Percentiles rank a stretch among this genome's conserved stretches.
Evolutionary conservation across 2,888 invertebrate genomes (phyloP).

Genomic region (Phorcus lineatus): DNA sequence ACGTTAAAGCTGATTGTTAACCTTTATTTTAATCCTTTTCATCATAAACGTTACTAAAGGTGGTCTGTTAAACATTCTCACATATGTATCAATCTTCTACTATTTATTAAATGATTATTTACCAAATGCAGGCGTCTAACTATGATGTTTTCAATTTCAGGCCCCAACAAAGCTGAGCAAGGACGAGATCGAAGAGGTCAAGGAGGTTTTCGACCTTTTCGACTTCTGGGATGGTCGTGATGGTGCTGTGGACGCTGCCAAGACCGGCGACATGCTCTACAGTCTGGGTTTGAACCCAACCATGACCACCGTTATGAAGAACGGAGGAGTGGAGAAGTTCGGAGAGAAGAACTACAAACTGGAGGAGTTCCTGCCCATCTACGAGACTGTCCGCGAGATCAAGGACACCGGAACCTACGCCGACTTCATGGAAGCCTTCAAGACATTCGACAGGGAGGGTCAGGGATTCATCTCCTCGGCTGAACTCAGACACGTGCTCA

Average conservation of each 20-base stretch:
- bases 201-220: constrained; percentile 70
- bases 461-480: constrained; percentile 97
- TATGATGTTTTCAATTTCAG: no score
- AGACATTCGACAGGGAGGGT: constrained; percentile 99
- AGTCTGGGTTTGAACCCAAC: constrained; percentile 98
- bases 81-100: no score
- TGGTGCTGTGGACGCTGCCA: constrained; percentile 93
- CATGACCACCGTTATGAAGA: constrained; percentile 91
- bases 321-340: constrained; percentile 97
- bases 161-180: neutral
- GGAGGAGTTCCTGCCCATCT: constrained; percentile 99
- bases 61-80: no score
- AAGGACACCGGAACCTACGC: constrained; percentile 98
- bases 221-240: constrained; percentile 78
- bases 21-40: no score
- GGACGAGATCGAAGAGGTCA: constrained; percentile 49
- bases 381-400: constrained; percentile 95
- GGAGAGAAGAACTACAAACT: constrained; percentile 95
- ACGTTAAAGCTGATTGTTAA: no score
- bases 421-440: constrained; percentile 99
- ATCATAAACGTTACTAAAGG: no score
- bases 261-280: constrained; percentile 95
- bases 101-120: no score
- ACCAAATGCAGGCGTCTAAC: no score
- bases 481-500: constrained; percentile 96